phyloP scores from a whole-genome alignment of 2,888 invertebrate genomes.

The Amphipyra tragopoginis region DNA sequence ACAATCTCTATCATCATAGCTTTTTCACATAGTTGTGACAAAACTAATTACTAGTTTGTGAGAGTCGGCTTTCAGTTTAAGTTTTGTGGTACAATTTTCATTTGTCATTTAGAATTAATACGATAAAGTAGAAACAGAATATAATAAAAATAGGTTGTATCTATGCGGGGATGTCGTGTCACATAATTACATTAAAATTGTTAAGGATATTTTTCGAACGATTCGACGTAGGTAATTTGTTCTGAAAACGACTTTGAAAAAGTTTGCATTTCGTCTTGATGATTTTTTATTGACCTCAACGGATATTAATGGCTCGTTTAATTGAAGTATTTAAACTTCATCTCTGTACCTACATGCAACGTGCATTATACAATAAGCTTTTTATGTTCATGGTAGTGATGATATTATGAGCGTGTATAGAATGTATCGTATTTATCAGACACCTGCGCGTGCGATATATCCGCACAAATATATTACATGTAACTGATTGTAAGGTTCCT shows the following conservation, averaged over 20 bases:
- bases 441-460: constrained; percentile 47
- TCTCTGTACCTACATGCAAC: constrained; percentile 27
- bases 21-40: not conserved
- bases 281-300: constrained; percentile 32
- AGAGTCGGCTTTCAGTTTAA: no score
- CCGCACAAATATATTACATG: constrained; percentile 25
- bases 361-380: constrained; percentile 33
- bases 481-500: constrained; percentile 42
- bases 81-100: no score
- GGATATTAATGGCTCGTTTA: constrained; percentile 24
- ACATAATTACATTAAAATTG: no score
- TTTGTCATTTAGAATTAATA: no score
- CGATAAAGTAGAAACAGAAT: no score
- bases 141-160: no score
- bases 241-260: constrained; percentile 15
- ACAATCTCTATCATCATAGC: constrained; percentile 17
- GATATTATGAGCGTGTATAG: constrained; percentile 20
- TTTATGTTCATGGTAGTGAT: constrained; percentile 40
- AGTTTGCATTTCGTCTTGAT: constrained; percentile 24
- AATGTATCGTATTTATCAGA: constrained; percentile 33
- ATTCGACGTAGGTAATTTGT: constrained; percentile 22
- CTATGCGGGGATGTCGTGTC: no score
- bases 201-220: constrained; percentile 1
- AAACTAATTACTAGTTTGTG: not conserved
- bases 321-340: constrained; percentile 37